Base-by-base conservation (phyloP, 2,888 invertebrate genomes). In the Cremastobaeus sp. region DNA sequence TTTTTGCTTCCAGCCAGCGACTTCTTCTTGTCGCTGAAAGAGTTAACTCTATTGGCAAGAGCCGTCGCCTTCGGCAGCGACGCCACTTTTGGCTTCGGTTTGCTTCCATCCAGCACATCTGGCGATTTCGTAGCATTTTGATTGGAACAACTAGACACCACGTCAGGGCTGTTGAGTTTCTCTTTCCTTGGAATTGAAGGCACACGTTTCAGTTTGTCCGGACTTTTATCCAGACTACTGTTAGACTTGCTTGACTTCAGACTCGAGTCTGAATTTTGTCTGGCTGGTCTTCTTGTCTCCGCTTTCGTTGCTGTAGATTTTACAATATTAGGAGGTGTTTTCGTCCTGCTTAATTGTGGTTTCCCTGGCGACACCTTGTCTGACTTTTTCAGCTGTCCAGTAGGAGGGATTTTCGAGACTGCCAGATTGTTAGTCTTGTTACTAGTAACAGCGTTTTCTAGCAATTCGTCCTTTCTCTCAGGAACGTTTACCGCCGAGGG, bases 401-500 rank as follows among this genome's bases (percentile, higher is more conserved):
- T 81, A 65, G 83, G 85, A 78, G 77, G 81, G 35, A 80, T 82
- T 14, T 82, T 57, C 6, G 34, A 21, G 21, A 3, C 15, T 17
- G 9, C 18, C 1, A 34, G 65, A 20, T 81, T 81, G 48, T 85
- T 85, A 2, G 83, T 82, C 9, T 82, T 83, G 28, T 81, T 83
- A 59, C 75, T 82, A 12, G 80, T 45, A 35, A 0, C n/a, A 1
- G 39, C 0, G 1, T 20, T 8, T n/a, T 39, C 11, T 65, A 77
- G 41, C 50, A 55, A 3, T 64, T 78, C 64, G 45, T 87, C 86
- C 14, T 88, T 83, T 15, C 39, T 55, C 1, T 88, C 84, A 2
- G 93, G 94, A 28, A 92, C 90, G 81, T 93, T 94, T 0, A 93
- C 90, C 0, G 92, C 91, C 5, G 93, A 92, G 0, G 95, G 93